Evolutionary conservation across 2,888 invertebrate species (phyloP).

Genomic region (Eupsilia transversa): DNA sequence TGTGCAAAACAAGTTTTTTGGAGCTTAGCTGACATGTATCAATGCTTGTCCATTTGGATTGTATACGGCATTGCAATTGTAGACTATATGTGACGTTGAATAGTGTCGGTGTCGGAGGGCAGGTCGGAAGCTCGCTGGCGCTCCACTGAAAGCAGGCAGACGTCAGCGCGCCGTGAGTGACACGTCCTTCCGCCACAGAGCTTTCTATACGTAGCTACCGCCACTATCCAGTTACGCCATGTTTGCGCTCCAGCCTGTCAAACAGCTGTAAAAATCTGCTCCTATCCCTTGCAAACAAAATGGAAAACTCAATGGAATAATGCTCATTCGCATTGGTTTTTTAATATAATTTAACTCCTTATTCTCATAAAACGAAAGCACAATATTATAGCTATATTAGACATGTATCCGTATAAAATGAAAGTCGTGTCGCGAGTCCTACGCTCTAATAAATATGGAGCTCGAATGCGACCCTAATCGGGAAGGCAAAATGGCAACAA

Average conservation of each 20-base stretch:
- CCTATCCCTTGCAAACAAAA: constrained; percentile 41
- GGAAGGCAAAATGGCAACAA: constrained; percentile 89
- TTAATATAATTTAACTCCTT: constrained; percentile 72
- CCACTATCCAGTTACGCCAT: constrained; percentile 77
- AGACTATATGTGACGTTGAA: constrained; percentile 73
- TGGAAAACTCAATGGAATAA: constrained; percentile 16
- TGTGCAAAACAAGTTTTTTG: constrained; percentile 4
- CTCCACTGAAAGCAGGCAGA: constrained; percentile 84
- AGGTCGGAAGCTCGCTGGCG: constrained; percentile 85
- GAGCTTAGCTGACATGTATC: constrained; percentile 14
- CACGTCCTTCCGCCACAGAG: constrained; percentile 87
- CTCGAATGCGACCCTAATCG: constrained; percentile 89
- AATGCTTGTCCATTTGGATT: constrained; percentile 42
- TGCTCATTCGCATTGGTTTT: constrained; percentile 27
- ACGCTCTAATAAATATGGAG: constrained; percentile 89
- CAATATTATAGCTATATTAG: constrained; percentile 76
- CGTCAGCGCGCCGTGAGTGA: constrained; percentile 85
- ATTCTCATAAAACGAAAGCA: constrained; percentile 77
- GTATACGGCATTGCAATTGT: constrained; percentile 67
- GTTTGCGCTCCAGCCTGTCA: constrained; percentile 69
- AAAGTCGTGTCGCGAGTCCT: constrained; percentile 87
- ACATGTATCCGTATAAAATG: constrained; percentile 85
- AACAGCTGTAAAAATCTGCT: constrained; percentile 65
- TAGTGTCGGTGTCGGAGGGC: constrained; percentile 81
- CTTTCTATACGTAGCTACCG: constrained; percentile 75